Base-by-base conservation (phyloP, 1,140 invertebrate species). In the Orius laevigatus region DNA sequence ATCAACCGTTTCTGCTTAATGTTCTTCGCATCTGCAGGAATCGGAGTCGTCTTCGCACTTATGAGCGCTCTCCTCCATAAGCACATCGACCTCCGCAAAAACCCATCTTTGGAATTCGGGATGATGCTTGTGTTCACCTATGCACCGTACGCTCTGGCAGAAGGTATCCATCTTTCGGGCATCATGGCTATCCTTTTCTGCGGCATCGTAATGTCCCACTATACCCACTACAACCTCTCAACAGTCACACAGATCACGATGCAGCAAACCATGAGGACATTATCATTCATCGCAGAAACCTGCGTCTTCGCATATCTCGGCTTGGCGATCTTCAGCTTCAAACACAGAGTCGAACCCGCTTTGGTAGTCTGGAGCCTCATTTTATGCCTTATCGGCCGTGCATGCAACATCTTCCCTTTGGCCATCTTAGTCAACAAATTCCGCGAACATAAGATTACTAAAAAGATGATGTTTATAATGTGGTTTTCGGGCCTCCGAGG, bases 141-240 rank as follows among this genome's bases (percentile, higher is more conserved):
- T 70, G 84, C 89, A 5, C 95, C 95, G 0, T 99, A 98, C 69
- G 92, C 92, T 10, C 65, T 99, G 34, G 94, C 95, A 38, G 95
- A 99, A 70, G 93, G 94, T 34, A 81, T 97, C 52, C 88, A 94
- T 66, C 68, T 97, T 33, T 95, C 90, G 59, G 90, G 92, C 50
- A 99, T 99, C 36, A 98, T 98, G 95, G 93, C 95, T 11, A 98
- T 99, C 58, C 68, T 98, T 51, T 97, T 98, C 62, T 95, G 92
- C 70, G 95, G 94, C 2, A 92, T 99, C 60, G 92, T 96, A 0
- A 99, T 98, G 95, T 97, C 93, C 1, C 95, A 99, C 64, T 99
- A 98, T 60, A 98, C 94, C 12, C 95, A 98, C 72, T 93, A 90
- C 58, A 98, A 98, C 66, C 67, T 98, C 11, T 98, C 94, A 1